These are phyloP conservation scores for Hemiscyllium ocellatum DNA, from an alignment of 2,113 vertebrate species.

Conservation along the genomic window DNA sequence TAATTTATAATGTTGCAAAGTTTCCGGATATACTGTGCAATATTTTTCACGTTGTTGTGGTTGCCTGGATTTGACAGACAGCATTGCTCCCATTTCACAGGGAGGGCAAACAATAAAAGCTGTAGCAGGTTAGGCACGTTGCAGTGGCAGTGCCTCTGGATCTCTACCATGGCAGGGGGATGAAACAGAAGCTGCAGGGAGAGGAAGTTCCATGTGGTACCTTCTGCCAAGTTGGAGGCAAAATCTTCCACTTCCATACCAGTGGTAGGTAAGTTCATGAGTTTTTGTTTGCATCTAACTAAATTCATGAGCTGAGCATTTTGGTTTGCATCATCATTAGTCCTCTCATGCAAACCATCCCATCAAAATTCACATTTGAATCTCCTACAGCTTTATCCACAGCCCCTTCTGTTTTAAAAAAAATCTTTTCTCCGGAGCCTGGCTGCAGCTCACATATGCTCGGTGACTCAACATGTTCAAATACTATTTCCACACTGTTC, in stretches of 20 bases:
- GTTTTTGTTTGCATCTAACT: neutral
- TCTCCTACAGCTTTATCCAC: neutral
- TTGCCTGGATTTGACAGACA: neutral
- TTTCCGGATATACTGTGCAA: neutral
- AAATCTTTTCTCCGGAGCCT: neutral
- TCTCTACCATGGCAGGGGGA: neutral
- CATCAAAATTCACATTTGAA: neutral
- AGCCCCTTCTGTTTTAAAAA: neutral
- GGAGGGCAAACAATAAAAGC: neutral
- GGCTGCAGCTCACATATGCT: too few species aligned
- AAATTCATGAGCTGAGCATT: too few species aligned
- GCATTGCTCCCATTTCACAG: neutral
- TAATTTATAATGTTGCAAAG: neutral
- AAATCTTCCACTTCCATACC: neutral
- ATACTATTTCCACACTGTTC: too few species aligned
- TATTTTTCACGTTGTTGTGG: neutral
- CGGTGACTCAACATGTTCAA: too few species aligned
- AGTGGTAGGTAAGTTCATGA: too few species aligned
- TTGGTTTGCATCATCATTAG: neutral
- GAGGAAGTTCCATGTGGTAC: neutral
- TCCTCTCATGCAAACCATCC: neutral
- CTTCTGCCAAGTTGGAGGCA: neutral
- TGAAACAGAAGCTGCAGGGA: neutral
- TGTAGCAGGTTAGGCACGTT: neutral
- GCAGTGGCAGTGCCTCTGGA: neutral